These are phyloP conservation scores for Coelinius sp. DNA, from an alignment of 2,888 invertebrate genomes.

Conservation along the genomic window DNA sequence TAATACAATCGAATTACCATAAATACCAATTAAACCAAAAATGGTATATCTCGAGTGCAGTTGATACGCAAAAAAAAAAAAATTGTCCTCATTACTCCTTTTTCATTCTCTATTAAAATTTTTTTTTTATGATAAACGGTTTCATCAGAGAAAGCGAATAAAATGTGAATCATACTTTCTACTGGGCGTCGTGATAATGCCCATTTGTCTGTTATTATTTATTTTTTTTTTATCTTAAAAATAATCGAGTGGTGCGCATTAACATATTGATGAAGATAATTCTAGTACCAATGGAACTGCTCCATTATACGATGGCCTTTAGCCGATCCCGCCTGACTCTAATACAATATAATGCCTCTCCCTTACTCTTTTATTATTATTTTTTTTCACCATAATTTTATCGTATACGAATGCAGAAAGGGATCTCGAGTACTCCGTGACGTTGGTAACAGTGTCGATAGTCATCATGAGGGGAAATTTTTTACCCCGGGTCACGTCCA, in stretches of 20 bases:
- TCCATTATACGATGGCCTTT: constrained; percentile 17
- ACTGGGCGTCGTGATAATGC: not conserved
- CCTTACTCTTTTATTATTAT: not conserved
- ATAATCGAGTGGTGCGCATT: constrained; percentile 21
- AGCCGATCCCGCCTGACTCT: constrained; percentile 6
- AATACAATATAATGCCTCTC: not conserved
- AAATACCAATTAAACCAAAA: not conserved
- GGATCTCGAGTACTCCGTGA: constrained; percentile 39
- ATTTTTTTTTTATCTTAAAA: not conserved
- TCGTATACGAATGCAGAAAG: not conserved
- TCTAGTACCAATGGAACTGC: not conserved
- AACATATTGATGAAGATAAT: constrained; percentile 36
- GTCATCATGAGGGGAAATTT: constrained; percentile 40
- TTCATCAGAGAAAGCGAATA: constrained; percentile 2
- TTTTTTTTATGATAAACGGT: not conserved
- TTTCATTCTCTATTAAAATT: not conserved
- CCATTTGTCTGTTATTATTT: not conserved
- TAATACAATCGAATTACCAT: not conserved
- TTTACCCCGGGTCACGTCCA: constrained; percentile 35
- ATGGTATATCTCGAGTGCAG: not conserved
- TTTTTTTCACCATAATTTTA: not conserved
- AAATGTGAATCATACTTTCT: not conserved
- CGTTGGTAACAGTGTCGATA: constrained; percentile 42
- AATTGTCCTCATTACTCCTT: constrained; percentile 7
- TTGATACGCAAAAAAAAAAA: not conserved